Evolutionary conservation across 2,888 invertebrate species (phyloP), one percentile per base, ranked within the genome.

Genomic region (Drosophila testacea): DNA sequence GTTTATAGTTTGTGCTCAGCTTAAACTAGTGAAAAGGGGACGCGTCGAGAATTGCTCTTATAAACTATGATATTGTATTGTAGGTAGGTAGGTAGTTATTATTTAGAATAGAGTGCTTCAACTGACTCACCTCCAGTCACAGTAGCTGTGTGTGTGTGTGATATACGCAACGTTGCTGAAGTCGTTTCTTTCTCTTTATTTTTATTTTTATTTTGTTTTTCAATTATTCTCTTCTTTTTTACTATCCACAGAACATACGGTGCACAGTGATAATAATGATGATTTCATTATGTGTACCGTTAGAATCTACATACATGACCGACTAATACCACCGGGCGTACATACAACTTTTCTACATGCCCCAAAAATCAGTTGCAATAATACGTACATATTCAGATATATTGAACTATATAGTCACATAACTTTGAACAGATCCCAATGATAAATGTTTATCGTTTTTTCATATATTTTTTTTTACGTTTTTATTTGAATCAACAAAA

Each of bases 381-480:
- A 63, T 66, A 79, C 34, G 38, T 47, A 59, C 36, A 52, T 67
- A 64, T 64, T 68, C 56, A 67, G 56, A 59, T 54, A 67, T 70
- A 62, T 68, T 70, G 47, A 72, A 66, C 61, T 68, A 56, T 73
- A 77, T 63, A 69, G 64, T 77, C 74, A 88, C 75, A 79, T 70
- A 79, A 72, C 87, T 88, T 88, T 88, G 85, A 85, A 85, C 85
- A 85, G 85, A 85, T 85, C 85, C 89, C 88, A 88, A 88, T 83
- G 82, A 69, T 69, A 77, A 74, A 83, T 83, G 67, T 56, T 77
- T 67, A 48, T 22, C 22, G 2, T 30, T 34, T 56, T 66, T 61
- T 39, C 56, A 48, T 13, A 44, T 34, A 10, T 16, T 7, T 46
- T 28, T 36, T 11, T 46, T 48, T 16, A 16, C 16, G 16, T 16